Percentiles rank a stretch among this genome's conserved stretches.
Evolutionary conservation across 2,888 invertebrate species (phyloP).

Genomic region (Apamea crenata): DNA sequence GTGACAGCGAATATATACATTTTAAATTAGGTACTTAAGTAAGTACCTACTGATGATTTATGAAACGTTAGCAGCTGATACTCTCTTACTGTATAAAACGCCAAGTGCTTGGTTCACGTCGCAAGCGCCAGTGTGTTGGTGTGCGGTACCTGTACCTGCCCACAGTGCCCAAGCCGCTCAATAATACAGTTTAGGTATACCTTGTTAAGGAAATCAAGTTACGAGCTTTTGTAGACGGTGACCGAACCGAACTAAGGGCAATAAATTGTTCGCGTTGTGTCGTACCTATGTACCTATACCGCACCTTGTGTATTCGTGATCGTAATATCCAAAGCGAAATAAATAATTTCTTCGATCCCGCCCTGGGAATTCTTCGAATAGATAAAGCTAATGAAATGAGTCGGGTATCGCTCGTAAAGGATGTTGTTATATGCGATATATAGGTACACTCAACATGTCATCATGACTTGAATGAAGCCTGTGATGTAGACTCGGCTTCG

Average conservation of each 20-base stretch:
- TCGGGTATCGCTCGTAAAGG: slow-evolving; percentile 63
- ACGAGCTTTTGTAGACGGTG: slow-evolving; percentile 40
- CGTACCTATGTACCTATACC: slow-evolving; percentile 35
- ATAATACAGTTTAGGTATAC: slow-evolving; percentile 23
- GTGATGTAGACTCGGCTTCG: background rate
- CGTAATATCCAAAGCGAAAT: slow-evolving; percentile 65
- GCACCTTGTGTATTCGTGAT: slow-evolving; percentile 61
- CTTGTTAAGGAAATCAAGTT: slow-evolving; percentile 44
- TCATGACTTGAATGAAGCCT: slow-evolving; percentile 1
- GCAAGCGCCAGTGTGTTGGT: background rate
- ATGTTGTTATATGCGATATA: slow-evolving; percentile 45
- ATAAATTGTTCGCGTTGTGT: slow-evolving; percentile 47
- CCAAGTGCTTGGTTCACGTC: background rate
- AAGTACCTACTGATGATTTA: background rate
- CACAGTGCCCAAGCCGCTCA: background rate
- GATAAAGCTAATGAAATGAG: slow-evolving; percentile 72
- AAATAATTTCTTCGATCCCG: slow-evolving; percentile 69
- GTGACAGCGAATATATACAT: slow-evolving; percentile 50
- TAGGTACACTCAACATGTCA: slow-evolving; percentile 14
- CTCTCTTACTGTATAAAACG: background rate
- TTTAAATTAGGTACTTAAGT: slow-evolving; percentile 3
- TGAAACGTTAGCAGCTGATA: slow-evolving; percentile 9
- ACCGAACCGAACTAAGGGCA: slow-evolving; percentile 48
- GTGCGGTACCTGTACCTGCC: background rate
- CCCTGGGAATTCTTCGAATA: slow-evolving; percentile 68